Evolutionary conservation across 1,140 invertebrate genomes (phyloP), one percentile per base, ranked within the genome.

Genomic region (Oreohelix idahoensis): DNA sequence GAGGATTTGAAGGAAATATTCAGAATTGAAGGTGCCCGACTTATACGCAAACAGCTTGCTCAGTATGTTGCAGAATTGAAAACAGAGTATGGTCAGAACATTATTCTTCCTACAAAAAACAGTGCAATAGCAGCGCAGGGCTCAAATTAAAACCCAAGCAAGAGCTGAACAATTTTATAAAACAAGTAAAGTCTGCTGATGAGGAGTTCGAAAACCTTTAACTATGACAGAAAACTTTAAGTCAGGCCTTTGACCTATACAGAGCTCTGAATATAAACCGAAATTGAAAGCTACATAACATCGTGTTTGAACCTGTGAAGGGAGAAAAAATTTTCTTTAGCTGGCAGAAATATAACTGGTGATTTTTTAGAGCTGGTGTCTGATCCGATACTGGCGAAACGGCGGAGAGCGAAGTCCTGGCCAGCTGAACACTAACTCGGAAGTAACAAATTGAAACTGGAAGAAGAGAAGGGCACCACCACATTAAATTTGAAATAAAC

Each of bases 381-480:
- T 11, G 94, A 95, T 74, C 95, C 96, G 88, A 96, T 96, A 92
- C 97, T 99, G 82, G 95, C n/a, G n/a, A n/a, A n/a, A n/a, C n/a
- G n/a, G n/a, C n/a, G n/a, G n/a, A n/a, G n/a, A n/a, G n/a, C n/a
- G 96, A 98, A 98, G 93, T 95, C 95, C 70, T 99, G 98, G 98
- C 97, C 98, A 8, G 94, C 94, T 36, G 96, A 95, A 74, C 97
- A 99, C 93, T 97, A n/a, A 95, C 93, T 99, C 98, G 0, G 94
- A 95, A 86, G 98, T 99, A 66, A 95, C 94, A 17, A 95, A 99
- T 58, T n/a, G n/a, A 94, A 95, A 79, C 96, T 99, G 83, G 94
- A 95, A 63, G 95, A 99, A 93, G 96, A 96, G 92, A 95, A 93
- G 70, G 97, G 97, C 89, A 95, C 96, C 88, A 98, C 97, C 0